Evolutionary conservation across 2,113 vertebrate species (phyloP).

Genomic region (Tupaia tana): DNA sequence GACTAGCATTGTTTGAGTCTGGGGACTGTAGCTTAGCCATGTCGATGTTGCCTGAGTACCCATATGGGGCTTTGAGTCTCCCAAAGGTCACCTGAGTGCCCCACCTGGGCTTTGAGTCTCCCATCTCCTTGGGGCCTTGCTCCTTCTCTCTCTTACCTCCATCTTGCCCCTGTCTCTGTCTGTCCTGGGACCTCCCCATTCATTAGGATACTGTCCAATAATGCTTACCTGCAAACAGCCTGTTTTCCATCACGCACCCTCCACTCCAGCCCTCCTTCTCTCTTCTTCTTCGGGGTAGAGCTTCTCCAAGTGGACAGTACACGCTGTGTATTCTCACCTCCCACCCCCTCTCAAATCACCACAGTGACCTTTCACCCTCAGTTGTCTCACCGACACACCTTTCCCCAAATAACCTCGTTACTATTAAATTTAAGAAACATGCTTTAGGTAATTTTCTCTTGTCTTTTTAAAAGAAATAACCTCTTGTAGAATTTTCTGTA

Average conservation of each 20-base stretch:
- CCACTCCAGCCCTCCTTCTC: neutral
- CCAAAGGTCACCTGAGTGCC: no score
- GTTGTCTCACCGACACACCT: no score
- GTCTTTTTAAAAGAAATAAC: neutral
- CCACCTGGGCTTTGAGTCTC: neutral
- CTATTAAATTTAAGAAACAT: neutral
- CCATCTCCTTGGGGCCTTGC: neutral
- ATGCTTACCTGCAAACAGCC: no score
- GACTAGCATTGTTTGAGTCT: no score
- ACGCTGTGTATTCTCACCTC: neutral
- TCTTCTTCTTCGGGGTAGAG: fast-evolving
- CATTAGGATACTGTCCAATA: neutral
- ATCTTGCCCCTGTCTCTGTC: no score
- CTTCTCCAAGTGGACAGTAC: neutral
- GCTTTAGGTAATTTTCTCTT: neutral
- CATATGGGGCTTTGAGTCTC: neutral
- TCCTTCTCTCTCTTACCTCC: neutral
- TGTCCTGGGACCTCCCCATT: neutral
- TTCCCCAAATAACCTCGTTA: neutral
- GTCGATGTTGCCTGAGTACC: no score
- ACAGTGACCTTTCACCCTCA: neutral
- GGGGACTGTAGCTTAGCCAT: no score
- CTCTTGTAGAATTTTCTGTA: neutral
- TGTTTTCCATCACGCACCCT: no score
- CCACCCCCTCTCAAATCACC: neutral